Percentiles rank a stretch among this genome's conserved stretches.
phyloP scores from a whole-genome alignment of 2,797 vertebrate species.

The Amblyopsis hoosieri region DNA sequence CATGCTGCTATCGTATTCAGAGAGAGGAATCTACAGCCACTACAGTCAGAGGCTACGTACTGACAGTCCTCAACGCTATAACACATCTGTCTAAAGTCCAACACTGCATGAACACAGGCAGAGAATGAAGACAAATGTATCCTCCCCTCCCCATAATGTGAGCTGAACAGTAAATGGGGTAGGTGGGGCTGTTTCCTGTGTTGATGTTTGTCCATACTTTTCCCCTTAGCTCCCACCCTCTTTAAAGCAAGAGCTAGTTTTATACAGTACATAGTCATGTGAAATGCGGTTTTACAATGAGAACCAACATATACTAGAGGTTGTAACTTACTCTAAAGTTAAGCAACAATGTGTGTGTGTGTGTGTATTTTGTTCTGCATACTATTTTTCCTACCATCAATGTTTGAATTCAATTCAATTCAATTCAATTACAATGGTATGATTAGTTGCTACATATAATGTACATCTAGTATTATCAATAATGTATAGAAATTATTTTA shows the following conservation, averaged over 20 bases:
- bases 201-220: constrained; percentile 30
- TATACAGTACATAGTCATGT: constrained; percentile 1
- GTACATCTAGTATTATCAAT: too few relatives aligned
- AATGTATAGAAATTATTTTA: too few relatives aligned
- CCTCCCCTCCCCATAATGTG: constrained; percentile 20
- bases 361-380: too few relatives aligned
- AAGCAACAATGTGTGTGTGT: too few relatives aligned
- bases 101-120: constrained; percentile 19
- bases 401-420: too few relatives aligned
- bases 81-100: constrained; percentile 55
- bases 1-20: not conserved
- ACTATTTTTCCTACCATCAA: too few relatives aligned
- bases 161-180: constrained; percentile 42
- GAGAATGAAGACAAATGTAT: constrained; percentile 11
- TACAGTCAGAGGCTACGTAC: constrained; percentile 13
- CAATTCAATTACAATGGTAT: too few relatives aligned
- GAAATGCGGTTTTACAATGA: not conserved
- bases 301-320: too few relatives aligned
- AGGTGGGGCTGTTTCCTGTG: constrained; percentile 46
- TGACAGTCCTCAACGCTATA: constrained; percentile 19
- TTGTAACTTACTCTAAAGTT: too few relatives aligned
- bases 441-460: too few relatives aligned
- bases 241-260: constrained; percentile 6
- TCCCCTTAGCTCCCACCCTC: constrained; percentile 14
- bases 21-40: constrained; percentile 2